Evolutionary conservation across 2,113 vertebrate species (phyloP).

Genomic region (Aldabrachelys gigantea): DNA sequence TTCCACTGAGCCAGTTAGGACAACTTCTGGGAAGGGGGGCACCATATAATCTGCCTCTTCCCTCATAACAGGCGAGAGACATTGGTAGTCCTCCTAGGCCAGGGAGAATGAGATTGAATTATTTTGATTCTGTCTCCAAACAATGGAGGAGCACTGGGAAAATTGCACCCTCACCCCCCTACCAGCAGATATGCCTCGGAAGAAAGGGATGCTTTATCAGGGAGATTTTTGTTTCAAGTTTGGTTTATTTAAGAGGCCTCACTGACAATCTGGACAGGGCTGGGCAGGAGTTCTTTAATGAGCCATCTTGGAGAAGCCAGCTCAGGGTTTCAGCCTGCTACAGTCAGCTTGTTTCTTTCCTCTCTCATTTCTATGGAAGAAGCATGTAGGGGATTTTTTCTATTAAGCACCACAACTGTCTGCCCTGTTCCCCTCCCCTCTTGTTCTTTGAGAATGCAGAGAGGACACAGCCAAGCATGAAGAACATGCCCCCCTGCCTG

Average conservation of each 20-base stretch:
- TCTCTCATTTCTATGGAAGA: background rate
- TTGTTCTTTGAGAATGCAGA: slow-evolving; percentile 28
- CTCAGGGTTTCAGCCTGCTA: slow-evolving; percentile 11
- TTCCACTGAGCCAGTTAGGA: background rate
- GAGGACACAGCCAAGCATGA: slow-evolving; percentile 44
- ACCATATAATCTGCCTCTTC: background rate
- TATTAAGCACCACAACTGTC: slow-evolving; percentile 28
- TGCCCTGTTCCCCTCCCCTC: slow-evolving; percentile 20
- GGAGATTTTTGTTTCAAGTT: slow-evolving; percentile 35
- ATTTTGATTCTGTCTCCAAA: background rate
- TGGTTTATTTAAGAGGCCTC: slow-evolving; percentile 26
- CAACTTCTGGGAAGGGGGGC: background rate
- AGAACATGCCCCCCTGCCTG: slow-evolving; percentile 36
- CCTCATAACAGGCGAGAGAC: background rate
- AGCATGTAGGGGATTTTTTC: slow-evolving; percentile 20
- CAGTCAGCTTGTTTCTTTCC: background rate
- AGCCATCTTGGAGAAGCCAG: background rate
- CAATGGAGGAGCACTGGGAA: background rate
- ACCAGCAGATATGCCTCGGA: background rate
- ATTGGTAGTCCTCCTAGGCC: background rate
- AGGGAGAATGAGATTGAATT: background rate
- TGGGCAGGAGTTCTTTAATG: slow-evolving; percentile 17
- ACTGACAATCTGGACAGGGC: background rate
- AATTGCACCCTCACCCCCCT: background rate
- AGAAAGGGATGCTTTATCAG: background rate